Conservation (phyloP, 2,888 invertebrate species). For the Belgica antarctica region DNA sequence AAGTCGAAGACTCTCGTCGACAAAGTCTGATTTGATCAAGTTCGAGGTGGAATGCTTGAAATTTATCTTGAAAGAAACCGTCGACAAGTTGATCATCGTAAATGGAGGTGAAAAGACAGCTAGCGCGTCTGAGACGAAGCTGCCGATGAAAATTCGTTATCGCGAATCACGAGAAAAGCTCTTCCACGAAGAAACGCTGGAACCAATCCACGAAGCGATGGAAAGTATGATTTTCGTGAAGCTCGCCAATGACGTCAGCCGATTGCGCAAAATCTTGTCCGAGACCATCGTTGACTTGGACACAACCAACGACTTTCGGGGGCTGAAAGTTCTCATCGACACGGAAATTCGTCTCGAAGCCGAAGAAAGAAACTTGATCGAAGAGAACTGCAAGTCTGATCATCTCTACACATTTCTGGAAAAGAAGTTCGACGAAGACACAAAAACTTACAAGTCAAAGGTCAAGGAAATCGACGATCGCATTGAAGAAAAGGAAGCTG, state of each 20-base stretch:
- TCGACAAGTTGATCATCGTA: constrained; percentile 31
- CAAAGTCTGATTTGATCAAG: constrained; percentile 31
- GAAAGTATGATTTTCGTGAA: constrained; percentile 43
- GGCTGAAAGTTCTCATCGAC: constrained; percentile 33
- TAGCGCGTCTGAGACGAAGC: constrained; percentile 17
- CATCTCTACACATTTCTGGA: constrained; percentile 35
- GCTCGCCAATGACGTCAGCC: constrained; percentile 34
- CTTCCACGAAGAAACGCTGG: constrained; percentile 40
- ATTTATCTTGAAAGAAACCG: constrained; percentile 23
- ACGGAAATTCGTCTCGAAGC: constrained; percentile 41
- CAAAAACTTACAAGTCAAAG: constrained; percentile 36
- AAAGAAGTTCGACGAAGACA: constrained; percentile 43
- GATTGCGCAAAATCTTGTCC: constrained; percentile 35
- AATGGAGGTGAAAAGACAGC: constrained; percentile 37
- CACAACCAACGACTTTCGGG: constrained; percentile 30
- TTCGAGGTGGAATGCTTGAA: constrained; percentile 43
- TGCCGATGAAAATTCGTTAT: constrained; percentile 43
- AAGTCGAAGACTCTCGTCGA: constrained; percentile 30
- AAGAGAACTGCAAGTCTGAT: constrained; percentile 35
- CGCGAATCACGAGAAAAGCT: constrained; percentile 40
- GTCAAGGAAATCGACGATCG: constrained; percentile 38
- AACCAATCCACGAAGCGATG: constrained; percentile 42
- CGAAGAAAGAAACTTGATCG: constrained; percentile 36
- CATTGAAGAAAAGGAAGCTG: constrained; percentile 30
- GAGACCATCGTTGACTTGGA: constrained; percentile 37